Evolutionary conservation across 1,140 invertebrate genomes (phyloP).

Genomic region (Papilio xuthus): DNA sequence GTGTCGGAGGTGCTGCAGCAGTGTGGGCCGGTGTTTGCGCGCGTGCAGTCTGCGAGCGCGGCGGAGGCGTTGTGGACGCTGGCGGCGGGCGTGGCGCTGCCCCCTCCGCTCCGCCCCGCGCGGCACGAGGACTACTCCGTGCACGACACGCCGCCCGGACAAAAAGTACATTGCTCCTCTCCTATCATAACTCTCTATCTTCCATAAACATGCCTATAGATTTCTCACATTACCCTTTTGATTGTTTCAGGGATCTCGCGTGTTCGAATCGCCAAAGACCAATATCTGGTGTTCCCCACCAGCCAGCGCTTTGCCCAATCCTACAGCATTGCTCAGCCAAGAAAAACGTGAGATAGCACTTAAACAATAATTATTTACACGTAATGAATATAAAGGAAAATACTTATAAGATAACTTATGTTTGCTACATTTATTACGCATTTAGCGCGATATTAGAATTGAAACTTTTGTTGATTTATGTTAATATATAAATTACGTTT

Average conservation of each 20-base stretch:
- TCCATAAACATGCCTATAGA: background rate
- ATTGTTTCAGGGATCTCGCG: conserved; percentile 68
- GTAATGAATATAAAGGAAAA: background rate
- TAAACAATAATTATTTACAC: background rate
- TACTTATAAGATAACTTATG: too few species aligned
- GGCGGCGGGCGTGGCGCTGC: conserved; percentile 52
- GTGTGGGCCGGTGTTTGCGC: conserved; percentile 61
- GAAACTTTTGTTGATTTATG: too few species aligned
- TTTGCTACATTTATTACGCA: too few species aligned
- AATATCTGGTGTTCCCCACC: conserved; percentile 79
- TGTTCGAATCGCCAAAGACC: conserved; percentile 72
- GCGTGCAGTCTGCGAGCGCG: conserved; percentile 36
- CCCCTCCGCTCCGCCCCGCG: conserved; percentile 38
- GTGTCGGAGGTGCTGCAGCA: conserved; percentile 59
- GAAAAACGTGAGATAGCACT: conserved; percentile 67
- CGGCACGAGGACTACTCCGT: conserved; percentile 63
- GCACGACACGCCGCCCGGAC: conserved; percentile 76
- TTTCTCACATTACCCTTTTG: conserved; percentile 2
- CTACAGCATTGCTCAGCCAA: conserved; percentile 63
- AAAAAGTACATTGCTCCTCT: conserved; percentile 61
- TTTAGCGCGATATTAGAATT: too few species aligned
- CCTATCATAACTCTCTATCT: too few species aligned
- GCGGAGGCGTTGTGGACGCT: conserved; percentile 48
- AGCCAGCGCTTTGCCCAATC: conserved; percentile 72
- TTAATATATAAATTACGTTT: conserved; percentile 41